These are phyloP conservation scores for Dryobota labecula DNA, from an alignment of 2,888 invertebrate genomes.

Conservation along the genomic window DNA sequence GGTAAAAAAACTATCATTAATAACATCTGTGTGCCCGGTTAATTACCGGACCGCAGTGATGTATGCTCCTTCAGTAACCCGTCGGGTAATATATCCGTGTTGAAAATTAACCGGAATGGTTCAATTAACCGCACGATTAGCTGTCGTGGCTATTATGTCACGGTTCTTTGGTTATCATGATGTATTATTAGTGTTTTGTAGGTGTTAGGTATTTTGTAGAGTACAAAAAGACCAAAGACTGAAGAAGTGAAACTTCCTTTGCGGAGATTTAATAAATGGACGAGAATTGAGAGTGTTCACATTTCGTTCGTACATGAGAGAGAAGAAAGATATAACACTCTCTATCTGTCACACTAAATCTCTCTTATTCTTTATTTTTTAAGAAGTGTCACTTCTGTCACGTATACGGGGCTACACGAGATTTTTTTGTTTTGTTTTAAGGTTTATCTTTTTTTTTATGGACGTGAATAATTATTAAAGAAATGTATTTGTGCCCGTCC, in stretches of 20 bases:
- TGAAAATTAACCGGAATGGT: slow-evolving; percentile 61
- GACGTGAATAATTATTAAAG: not conserved
- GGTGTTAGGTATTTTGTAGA: slow-evolving; percentile 1
- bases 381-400: no score
- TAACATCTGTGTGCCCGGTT: slow-evolving; percentile 58
- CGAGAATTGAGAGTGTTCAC: no score
- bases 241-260: no score
- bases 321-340: no score
- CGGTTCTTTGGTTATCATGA: slow-evolving; percentile 52
- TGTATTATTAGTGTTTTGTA: slow-evolving; percentile 35
- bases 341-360: no score
- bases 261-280: no score
- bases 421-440: not conserved
- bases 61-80: slow-evolving; percentile 62
- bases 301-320: no score
- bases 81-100: slow-evolving; percentile 59
- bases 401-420: no score
- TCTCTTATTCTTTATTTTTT: no score
- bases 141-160: slow-evolving; percentile 44
- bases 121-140: slow-evolving; percentile 65
- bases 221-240: not conserved
- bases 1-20: slow-evolving; percentile 58
- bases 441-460: not conserved
- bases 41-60: slow-evolving; percentile 59
- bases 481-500: no score